These are phyloP conservation scores for Brachypodius melanocephalos DNA, from an alignment of 2,113 vertebrate species.

Conservation along the genomic window DNA sequence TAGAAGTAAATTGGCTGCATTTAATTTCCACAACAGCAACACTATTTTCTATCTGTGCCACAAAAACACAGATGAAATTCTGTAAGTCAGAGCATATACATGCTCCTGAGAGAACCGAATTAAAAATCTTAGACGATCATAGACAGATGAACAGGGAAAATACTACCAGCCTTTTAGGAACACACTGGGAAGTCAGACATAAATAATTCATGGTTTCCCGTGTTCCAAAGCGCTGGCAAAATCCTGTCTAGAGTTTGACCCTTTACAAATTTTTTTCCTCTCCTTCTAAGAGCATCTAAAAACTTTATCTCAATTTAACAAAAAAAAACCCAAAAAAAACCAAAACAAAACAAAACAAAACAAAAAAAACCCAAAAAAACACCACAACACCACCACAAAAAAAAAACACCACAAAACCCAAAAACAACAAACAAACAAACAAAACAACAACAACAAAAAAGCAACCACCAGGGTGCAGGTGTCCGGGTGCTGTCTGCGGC, in stretches of 20 bases:
- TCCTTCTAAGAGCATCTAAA: background rate
- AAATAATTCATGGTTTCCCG: background rate
- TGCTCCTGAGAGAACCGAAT: background rate
- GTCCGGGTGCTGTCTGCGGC: fast-evolving
- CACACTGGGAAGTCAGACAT: background rate
- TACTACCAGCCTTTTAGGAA: constrained; percentile 14
- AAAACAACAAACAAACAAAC: too few relatives aligned
- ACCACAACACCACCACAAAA: fast-evolving
- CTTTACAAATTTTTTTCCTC: too few relatives aligned
- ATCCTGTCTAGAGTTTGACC: background rate
- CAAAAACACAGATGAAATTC: background rate
- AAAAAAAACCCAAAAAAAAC: fast-evolving
- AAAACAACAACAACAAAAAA: too few relatives aligned
- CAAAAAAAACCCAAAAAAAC: too few relatives aligned
- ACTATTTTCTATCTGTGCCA: background rate
- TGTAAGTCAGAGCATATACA: background rate
- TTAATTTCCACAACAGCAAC: background rate
- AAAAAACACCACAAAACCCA: fast-evolving
- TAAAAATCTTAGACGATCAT: background rate
- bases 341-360: too few relatives aligned
- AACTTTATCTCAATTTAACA: background rate
- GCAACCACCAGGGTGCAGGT: fast-evolving
- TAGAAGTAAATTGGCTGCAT: background rate
- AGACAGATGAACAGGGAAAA: constrained; percentile 10
- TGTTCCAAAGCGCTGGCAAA: background rate